These are phyloP conservation scores for Megalopta genalis DNA, from an alignment of 1,140 invertebrate genomes.

Conservation along the genomic window DNA sequence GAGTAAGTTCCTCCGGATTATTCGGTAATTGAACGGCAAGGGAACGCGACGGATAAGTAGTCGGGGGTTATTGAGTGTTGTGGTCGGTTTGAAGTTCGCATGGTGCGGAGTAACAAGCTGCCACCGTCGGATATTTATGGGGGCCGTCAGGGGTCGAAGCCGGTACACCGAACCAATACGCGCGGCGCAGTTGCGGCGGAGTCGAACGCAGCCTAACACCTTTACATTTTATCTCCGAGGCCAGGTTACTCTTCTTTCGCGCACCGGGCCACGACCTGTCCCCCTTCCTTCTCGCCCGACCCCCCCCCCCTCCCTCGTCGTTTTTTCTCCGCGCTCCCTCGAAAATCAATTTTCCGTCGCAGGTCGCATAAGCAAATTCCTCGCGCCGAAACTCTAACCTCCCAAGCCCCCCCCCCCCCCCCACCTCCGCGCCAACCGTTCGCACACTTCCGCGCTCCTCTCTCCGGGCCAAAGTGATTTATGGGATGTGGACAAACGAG, in stretches of 20 bases:
- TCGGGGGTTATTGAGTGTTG: constrained; percentile 70
- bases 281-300: constrained; percentile 1
- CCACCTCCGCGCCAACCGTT: no score
- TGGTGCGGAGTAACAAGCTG: constrained; percentile 77
- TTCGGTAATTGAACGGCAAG: constrained; percentile 40
- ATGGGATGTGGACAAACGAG: not conserved
- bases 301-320: not conserved
- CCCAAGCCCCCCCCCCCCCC: not conserved
- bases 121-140: constrained; percentile 77
- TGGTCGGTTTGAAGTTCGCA: constrained; percentile 74
- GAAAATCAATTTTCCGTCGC: constrained; percentile 38
- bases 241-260: not conserved
- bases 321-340: not conserved
- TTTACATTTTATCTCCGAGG: constrained; percentile 64
- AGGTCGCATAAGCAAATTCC: constrained; percentile 12
- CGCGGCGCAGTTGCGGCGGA: constrained; percentile 38
- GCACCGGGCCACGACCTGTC: no score
- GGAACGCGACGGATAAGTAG: constrained; percentile 34
- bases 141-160: constrained; percentile 72
- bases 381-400: no score
- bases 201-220: constrained; percentile 58
- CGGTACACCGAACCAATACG: constrained; percentile 50
- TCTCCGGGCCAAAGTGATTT: constrained; percentile 17
- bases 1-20: constrained; percentile 16
- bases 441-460: no score